Percentiles rank a stretch among this genome's conserved stretches.
phyloP scores from a whole-genome alignment of 2,113 vertebrate species.

The Thinocorus orbignyianus region DNA sequence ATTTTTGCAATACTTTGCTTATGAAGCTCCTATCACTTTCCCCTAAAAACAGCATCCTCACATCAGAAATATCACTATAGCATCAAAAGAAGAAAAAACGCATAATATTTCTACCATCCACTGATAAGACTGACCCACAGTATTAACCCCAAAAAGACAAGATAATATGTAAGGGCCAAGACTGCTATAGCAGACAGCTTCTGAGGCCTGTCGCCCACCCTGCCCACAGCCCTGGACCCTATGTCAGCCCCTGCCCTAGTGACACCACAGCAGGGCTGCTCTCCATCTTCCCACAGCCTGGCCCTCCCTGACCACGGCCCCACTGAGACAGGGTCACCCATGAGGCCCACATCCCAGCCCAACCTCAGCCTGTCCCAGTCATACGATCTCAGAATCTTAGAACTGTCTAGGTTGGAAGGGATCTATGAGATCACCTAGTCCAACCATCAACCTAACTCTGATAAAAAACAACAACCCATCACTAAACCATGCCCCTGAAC shows the following conservation, averaged over 20 bases:
- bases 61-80: not conserved
- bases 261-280: not conserved
- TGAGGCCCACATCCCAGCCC: rapidly evolving
- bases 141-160: not conserved
- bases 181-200: not conserved
- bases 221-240: not conserved
- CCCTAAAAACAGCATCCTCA: not conserved
- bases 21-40: not conserved
- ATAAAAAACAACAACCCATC: no score
- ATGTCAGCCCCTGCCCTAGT: not conserved
- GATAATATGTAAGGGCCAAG: not conserved
- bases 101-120: not conserved
- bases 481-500: no score
- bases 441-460: no score
- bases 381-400: no score
- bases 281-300: not conserved
- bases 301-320: not conserved
- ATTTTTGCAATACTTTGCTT: not conserved
- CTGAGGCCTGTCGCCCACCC: no score
- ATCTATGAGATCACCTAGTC: no score
- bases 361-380: no score
- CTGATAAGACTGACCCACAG: not conserved
- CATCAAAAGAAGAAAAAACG: not conserved
- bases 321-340: not conserved
- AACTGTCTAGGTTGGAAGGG: no score